phyloP scores from a whole-genome alignment of 2,888 invertebrate species.

The Pocota personata region DNA sequence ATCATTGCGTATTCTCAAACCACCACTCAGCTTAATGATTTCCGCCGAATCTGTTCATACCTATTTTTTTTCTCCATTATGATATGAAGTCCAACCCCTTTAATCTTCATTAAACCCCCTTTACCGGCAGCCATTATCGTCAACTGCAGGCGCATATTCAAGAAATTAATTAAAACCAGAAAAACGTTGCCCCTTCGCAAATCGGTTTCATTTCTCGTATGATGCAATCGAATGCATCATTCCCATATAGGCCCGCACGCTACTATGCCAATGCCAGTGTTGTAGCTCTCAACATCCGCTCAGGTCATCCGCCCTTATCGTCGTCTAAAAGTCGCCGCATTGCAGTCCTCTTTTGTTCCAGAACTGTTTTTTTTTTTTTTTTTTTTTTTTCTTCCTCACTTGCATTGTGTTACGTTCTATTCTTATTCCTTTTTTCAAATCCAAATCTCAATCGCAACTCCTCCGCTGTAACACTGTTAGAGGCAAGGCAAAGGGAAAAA shows the following conservation, averaged over 20 bases:
- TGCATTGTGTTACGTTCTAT: slow-evolving; percentile 60
- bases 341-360: slow-evolving; percentile 48
- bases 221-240: slow-evolving; percentile 69
- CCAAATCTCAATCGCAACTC: slow-evolving; percentile 51
- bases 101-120: not conserved
- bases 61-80: too few species aligned
- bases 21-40: not conserved
- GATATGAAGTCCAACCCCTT: not conserved
- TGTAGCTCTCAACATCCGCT: slow-evolving; percentile 63
- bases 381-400: slow-evolving; percentile 35
- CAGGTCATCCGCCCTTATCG: slow-evolving; percentile 69
- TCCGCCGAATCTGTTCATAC: not conserved
- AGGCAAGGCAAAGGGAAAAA: slow-evolving; percentile 2
- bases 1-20: too few species aligned
- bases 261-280: slow-evolving; percentile 39
- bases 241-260: slow-evolving; percentile 46
- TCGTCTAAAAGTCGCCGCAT: slow-evolving; percentile 68
- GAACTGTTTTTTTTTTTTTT: slow-evolving; percentile 15
- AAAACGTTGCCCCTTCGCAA: slow-evolving; percentile 24
- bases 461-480: not conserved
- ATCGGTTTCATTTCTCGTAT: slow-evolving; percentile 31
- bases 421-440: slow-evolving; percentile 59
- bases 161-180: slow-evolving; percentile 71
- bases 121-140: slow-evolving; percentile 3
- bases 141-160: slow-evolving; percentile 60